These are phyloP conservation scores for Drosophila pseudotakahashii DNA, from an alignment of 2,888 invertebrate genomes.

Conservation along the genomic window DNA sequence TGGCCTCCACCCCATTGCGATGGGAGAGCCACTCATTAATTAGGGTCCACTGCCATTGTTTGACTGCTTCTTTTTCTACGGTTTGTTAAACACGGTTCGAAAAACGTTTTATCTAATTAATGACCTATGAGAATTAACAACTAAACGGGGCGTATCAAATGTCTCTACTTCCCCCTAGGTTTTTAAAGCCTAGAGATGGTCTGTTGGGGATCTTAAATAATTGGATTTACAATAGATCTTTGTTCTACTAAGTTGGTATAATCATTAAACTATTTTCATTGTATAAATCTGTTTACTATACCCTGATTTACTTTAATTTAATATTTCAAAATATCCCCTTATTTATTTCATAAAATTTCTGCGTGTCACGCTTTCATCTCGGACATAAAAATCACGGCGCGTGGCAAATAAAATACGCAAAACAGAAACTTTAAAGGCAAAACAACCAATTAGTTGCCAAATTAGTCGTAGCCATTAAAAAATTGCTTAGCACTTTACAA, in stretches of 20 bases:
- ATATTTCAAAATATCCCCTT: no score
- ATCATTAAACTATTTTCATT: no score
- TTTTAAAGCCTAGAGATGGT: slow-evolving; percentile 52
- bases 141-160: slow-evolving; percentile 60
- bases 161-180: slow-evolving; percentile 12
- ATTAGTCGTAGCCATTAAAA: slow-evolving; percentile 37
- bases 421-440: slow-evolving; percentile 33
- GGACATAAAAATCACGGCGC: slow-evolving; percentile 31
- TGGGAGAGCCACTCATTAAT: slow-evolving; percentile 62
- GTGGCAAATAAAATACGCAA: slow-evolving; percentile 44
- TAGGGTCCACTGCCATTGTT: slow-evolving; percentile 46
- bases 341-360: background rate
- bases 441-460: slow-evolving; percentile 59
- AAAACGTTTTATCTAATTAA: slow-evolving; percentile 64
- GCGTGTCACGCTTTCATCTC: slow-evolving; percentile 35
- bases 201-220: background rate
- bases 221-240: no score
- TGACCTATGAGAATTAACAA: slow-evolving; percentile 56
- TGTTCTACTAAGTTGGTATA: no score
- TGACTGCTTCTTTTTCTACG: slow-evolving; percentile 41
- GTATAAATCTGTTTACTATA: no score
- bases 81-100: slow-evolving; percentile 64
- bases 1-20: slow-evolving; percentile 41
- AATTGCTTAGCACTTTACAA: slow-evolving; percentile 69
- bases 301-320: no score